Base-by-base conservation (phyloP, 2,797 vertebrate genomes). In the Cryptoblepharus egeriae region DNA sequence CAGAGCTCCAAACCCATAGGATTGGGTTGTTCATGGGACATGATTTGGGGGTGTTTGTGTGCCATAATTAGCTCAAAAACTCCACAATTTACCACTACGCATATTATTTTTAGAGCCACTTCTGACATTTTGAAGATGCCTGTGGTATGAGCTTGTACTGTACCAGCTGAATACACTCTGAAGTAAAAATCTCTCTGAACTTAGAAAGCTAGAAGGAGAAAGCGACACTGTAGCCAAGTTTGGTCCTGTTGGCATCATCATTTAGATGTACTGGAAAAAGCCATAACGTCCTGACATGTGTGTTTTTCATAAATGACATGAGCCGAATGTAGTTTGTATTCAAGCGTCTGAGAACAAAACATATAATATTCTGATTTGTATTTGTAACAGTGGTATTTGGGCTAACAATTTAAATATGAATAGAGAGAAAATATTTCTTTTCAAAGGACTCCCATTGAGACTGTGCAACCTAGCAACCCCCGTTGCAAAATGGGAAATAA, bases 361-460 rank as follows among this genome's bases (percentile, higher is more conserved):
- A 37, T 67, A 24, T 67, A 35, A 67, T 18, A n/a, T 49, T 63
- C 45, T 24, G 35, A 2, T 42, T 30, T 83, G 58, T 63, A 64
- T 72, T 55, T 72, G 63, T 20, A 63, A 37, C 16, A 37, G 15
- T 37, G 57, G 12, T 70, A 61, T 60, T 65, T 39, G 32, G 32
- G 42, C 22, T n/a, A 61, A 37, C 64, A 61, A 20, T 69, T 60
- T 70, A 22, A 12, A 11, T 71, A 49, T 20, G 12, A 83, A 80
- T 87, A 52, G 2, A 63, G 13, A 3, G 68, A n/a, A 3, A 26
- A 15, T 5, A 1, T 6, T 57, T 39, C 85, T 82, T 83, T 65
- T 32, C 61, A 89, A 90, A 88, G 83, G 65, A 30, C 12, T 81
- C 5, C 57, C 28, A 71, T 65, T 52, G 10, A 58, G 65, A 42